A percentile compares a stretch with the other conserved stretches of the same genome.
These are phyloP conservation scores for Leptodactylus fuscus DNA, from an alignment of 2,113 vertebrate species.

Conservation along the genomic window DNA sequence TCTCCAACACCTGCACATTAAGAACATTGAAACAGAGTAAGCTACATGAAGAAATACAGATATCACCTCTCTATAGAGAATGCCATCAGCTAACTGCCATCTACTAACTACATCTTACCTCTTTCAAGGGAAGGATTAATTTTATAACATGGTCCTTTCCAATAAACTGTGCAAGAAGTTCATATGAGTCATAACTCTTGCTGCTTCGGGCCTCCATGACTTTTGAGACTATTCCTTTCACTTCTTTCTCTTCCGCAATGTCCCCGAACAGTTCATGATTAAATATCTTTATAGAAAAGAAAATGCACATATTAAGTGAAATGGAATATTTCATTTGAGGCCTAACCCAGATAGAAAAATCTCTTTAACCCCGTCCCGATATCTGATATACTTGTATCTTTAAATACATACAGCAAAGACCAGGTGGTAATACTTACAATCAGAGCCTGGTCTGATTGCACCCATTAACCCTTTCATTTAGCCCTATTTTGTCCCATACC, in stretches of 20 bases:
- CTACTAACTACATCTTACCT: constrained; percentile 75
- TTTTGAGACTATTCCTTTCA: constrained; percentile 94
- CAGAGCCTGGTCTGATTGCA: too few species aligned
- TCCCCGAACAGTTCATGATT: constrained; percentile 92
- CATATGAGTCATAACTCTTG: constrained; percentile 94
- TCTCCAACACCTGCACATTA: constrained; percentile 84
- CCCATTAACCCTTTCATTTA: too few species aligned
- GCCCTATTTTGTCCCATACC: too few species aligned
- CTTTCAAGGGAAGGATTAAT: constrained; percentile 92
- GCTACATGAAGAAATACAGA: neutral
- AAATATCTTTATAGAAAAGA: constrained; percentile 82
- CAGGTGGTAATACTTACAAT: too few species aligned
- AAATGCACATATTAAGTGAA: constrained; percentile 10
- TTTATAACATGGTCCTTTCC: constrained; percentile 85
- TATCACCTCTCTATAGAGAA: neutral
- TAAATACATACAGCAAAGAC: too few species aligned
- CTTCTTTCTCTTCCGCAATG: constrained; percentile 92
- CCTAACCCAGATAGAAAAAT: too few species aligned
- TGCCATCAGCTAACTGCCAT: too few species aligned
- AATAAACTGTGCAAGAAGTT: constrained; percentile 89
- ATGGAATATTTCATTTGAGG: too few species aligned
- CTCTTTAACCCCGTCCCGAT: too few species aligned
- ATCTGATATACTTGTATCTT: too few species aligned
- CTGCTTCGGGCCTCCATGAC: constrained; percentile 95
- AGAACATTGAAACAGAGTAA: neutral